A percentile compares a stretch with the other conserved stretches of the same genome.
Conservation (phyloP, 92 coral and sea anemone genomes). For the Heliopora coerulea region DNA sequence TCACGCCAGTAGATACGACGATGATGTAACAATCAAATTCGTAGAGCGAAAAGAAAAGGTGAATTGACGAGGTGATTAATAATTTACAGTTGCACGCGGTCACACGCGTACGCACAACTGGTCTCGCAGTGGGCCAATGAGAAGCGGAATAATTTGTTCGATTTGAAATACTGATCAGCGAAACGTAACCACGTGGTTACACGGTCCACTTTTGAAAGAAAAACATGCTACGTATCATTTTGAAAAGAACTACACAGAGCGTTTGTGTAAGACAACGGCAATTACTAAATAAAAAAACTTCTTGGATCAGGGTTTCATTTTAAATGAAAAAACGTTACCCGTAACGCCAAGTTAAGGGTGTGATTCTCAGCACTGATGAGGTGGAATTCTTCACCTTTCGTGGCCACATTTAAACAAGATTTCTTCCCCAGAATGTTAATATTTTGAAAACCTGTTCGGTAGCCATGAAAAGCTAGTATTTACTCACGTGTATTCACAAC, state of each 20-base stretch:
- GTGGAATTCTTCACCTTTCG: no score
- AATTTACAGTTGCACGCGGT: conserved; percentile 53
- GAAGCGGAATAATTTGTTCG: conserved; percentile 3
- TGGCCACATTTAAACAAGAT: conserved; percentile 1
- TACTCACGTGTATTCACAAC: background rate
- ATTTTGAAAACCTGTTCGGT: background rate
- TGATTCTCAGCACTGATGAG: no score
- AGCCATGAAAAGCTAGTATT: background rate
- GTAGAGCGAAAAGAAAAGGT: conserved; percentile 36
- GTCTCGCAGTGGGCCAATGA: conserved; percentile 43
- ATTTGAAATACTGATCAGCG: conserved; percentile 20
- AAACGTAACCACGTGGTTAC: conserved; percentile 28
- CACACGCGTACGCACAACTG: conserved; percentile 51
- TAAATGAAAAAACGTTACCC: no score
- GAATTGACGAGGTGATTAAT: conserved; percentile 25
- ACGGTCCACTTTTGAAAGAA: conserved; percentile 22
- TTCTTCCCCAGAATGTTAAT: background rate
- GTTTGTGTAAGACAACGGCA: no score
- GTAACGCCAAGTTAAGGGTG: no score
- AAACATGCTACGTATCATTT: conserved; percentile 25
- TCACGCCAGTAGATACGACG: background rate
- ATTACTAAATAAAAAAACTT: no score
- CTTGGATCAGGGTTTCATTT: no score
- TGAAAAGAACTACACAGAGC: conserved; percentile 8
- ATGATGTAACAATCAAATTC: conserved; percentile 34